Evolutionary conservation across 1,140 invertebrate species (phyloP).

Genomic region (Leptinotarsa lineolata): DNA sequence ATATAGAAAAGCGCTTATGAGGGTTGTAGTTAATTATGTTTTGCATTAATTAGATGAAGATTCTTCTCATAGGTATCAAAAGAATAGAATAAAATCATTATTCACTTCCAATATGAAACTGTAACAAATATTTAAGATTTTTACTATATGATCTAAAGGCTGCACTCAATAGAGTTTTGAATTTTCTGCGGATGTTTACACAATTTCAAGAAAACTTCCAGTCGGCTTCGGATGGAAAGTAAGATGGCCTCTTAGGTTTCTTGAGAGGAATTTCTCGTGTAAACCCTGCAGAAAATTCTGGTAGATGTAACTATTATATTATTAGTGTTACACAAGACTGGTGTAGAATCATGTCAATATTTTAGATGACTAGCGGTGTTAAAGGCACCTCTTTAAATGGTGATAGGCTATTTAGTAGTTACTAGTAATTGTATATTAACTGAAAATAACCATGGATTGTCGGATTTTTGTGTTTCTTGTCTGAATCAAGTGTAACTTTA

Average conservation of each 20-base stretch:
- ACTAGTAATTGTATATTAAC: constrained; percentile 43
- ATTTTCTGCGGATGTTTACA: constrained; percentile 14
- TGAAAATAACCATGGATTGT: constrained; percentile 45
- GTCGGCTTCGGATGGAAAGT: not conserved
- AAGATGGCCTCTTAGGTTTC: constrained; percentile 9
- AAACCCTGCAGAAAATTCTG: constrained; percentile 10
- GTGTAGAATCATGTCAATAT: constrained; percentile 49
- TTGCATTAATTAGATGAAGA: constrained; percentile 18
- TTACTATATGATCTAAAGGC: constrained; percentile 50
- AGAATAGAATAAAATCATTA: constrained; percentile 31
- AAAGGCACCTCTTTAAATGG: constrained; percentile 41
- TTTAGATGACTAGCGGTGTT: constrained; percentile 42
- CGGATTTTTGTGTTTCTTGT: constrained; percentile 29
- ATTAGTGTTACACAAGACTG: constrained; percentile 49
- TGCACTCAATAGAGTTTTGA: constrained; percentile 45
- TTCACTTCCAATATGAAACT: constrained; percentile 40
- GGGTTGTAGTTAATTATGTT: constrained; percentile 39
- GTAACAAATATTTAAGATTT: constrained; percentile 42
- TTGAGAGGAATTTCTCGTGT: not conserved
- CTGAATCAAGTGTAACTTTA: constrained; percentile 22
- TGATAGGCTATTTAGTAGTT: constrained; percentile 47
- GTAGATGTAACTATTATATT: constrained; percentile 39
- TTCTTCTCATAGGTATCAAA: constrained; percentile 29
- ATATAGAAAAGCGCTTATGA: constrained; percentile 46
- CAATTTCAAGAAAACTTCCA: not conserved